phyloP scores from a whole-genome alignment of 1,140 invertebrate genomes.

The Tetramorium alpestre region DNA sequence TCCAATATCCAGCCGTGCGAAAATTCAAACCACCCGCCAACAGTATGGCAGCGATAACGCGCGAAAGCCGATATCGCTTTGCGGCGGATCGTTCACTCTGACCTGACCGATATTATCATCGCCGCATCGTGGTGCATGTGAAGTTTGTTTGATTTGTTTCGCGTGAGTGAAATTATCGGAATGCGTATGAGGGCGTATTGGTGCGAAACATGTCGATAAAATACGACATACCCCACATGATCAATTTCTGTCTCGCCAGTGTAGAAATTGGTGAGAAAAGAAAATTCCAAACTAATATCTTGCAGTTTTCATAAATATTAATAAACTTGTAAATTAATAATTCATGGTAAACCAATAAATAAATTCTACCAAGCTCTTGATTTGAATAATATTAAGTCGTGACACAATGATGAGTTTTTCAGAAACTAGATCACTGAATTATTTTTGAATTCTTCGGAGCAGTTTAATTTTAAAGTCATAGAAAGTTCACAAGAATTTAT shows the following conservation, averaged over 20 bases:
- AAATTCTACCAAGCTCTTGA: background rate
- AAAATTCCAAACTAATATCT: background rate
- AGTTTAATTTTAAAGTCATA: background rate
- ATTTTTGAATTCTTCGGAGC: background rate
- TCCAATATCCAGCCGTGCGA: constrained; percentile 79
- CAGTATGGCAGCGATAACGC: constrained; percentile 71
- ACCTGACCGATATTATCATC: constrained; percentile 69
- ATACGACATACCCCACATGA: background rate
- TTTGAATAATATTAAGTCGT: background rate
- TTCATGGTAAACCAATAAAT: background rate
- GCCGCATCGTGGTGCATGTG: constrained; percentile 33
- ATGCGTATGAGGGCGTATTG: constrained; percentile 38
- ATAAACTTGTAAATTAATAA: background rate
- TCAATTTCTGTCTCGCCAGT: background rate
- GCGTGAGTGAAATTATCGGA: constrained; percentile 45
- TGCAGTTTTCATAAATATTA: background rate
- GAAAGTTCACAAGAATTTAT: background rate
- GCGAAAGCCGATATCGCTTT: constrained; percentile 68
- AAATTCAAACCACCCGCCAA: constrained; percentile 80
- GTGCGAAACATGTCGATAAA: constrained; percentile 49
- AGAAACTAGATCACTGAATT: background rate
- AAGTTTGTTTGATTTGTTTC: constrained; percentile 63
- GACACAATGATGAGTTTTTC: background rate
- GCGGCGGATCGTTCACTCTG: constrained; percentile 63
- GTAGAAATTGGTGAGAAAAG: background rate